These are phyloP conservation scores for Aselliscus stoliczkanus DNA, from an alignment of 2,797 vertebrate species.

Conservation along the genomic window DNA sequence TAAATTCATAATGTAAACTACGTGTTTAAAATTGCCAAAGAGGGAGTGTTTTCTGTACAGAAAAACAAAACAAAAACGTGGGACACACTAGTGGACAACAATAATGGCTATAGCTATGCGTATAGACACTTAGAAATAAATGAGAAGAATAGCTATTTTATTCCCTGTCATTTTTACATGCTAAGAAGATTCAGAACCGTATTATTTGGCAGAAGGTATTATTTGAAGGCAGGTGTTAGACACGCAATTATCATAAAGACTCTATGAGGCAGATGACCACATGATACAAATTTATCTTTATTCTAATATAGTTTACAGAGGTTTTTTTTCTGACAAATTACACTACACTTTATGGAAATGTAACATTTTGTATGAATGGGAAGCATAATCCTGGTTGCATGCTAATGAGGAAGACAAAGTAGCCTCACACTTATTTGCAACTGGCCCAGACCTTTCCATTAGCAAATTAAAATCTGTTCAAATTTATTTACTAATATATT, in stretches of 20 bases:
- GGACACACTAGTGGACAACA: not conserved
- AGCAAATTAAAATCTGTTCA: slow-evolving; percentile 88
- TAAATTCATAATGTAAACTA: not conserved
- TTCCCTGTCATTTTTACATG: slow-evolving; percentile 44
- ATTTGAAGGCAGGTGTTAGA: slow-evolving; percentile 76
- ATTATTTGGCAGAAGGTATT: slow-evolving; percentile 73
- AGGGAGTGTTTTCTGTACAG: not conserved
- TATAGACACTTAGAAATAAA: slow-evolving; percentile 13
- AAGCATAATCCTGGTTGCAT: slow-evolving; percentile 79
- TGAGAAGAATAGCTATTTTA: slow-evolving; percentile 25
- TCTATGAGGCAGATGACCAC: slow-evolving; percentile 71
- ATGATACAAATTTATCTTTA: slow-evolving; percentile 78
- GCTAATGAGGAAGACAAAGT: slow-evolving; percentile 84
- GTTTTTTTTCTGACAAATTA: slow-evolving; percentile 81
- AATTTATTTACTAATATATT: slow-evolving; percentile 90
- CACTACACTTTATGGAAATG: slow-evolving; percentile 87
- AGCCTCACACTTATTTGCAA: slow-evolving; percentile 80
- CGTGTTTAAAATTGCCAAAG: slow-evolving; percentile 31
- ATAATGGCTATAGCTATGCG: not conserved
- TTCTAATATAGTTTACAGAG: slow-evolving; percentile 80
- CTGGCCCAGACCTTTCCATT: slow-evolving; percentile 84
- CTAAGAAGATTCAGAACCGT: slow-evolving; percentile 41
- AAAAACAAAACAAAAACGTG: not conserved
- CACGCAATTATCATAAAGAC: slow-evolving; percentile 74
- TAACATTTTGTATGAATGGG: slow-evolving; percentile 88